These are phyloP conservation scores for Pyrochroa serraticornis DNA, from an alignment of 2,888 invertebrate species.

Conservation along the genomic window DNA sequence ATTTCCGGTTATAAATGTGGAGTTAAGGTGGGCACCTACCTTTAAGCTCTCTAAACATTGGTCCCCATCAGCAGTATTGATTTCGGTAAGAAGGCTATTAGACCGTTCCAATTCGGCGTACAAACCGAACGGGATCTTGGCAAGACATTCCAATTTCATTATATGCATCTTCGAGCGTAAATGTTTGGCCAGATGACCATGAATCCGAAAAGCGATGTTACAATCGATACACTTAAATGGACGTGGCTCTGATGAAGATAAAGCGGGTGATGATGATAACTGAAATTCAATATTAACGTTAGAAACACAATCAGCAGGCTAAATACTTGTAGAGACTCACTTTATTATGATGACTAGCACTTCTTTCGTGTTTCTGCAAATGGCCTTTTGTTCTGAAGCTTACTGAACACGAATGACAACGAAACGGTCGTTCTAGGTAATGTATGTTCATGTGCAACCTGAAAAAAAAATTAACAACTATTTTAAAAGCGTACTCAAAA, in stretches of 20 bases:
- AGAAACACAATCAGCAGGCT: neutral
- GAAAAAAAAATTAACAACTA: conserved; percentile 31
- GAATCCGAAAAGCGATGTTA: conserved; percentile 94
- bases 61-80: conserved; percentile 96
- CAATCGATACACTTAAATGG: conserved; percentile 97
- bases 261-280: conserved; percentile 64
- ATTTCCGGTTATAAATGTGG: no score
- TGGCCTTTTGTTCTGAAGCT: conserved; percentile 91
- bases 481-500: neutral
- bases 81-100: conserved; percentile 88
- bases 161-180: conserved; percentile 95
- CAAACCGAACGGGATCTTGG: conserved; percentile 91
- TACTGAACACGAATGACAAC: conserved; percentile 90
- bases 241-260: conserved; percentile 87
- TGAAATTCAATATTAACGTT: conserved; percentile 33
- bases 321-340: conserved; percentile 56
- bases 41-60: conserved; percentile 88
- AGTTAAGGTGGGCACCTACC: conserved; percentile 53
- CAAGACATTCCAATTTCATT: conserved; percentile 89
- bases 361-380: conserved; percentile 91
- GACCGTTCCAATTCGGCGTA: conserved; percentile 93
- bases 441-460: conserved; percentile 92
- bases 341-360: conserved; percentile 91
- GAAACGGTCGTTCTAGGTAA: conserved; percentile 90
- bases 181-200: conserved; percentile 97